These are phyloP conservation scores for Chionis minor DNA, from an alignment of 2,113 vertebrate species.

Conservation along the genomic window DNA sequence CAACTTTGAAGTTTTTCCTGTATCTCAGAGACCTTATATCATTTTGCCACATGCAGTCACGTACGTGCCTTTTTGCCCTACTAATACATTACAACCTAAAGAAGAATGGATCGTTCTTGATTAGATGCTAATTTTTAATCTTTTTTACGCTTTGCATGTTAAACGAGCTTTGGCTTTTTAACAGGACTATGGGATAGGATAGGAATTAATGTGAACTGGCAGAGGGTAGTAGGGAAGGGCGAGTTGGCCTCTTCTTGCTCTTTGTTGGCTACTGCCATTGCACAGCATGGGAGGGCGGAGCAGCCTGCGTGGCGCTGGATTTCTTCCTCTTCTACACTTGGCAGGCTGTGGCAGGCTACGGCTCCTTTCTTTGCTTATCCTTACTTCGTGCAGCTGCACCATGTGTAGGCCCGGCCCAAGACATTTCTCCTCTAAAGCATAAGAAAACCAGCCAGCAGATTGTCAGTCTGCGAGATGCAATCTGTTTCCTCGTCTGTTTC, in stretches of 20 bases:
- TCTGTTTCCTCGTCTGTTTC: slow-evolving; percentile 67
- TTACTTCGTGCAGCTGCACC: neutral
- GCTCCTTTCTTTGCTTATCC: neutral
- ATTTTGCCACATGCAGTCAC: neutral
- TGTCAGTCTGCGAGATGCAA: slow-evolving; percentile 49
- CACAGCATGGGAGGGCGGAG: slow-evolving; percentile 19
- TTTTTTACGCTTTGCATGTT: neutral
- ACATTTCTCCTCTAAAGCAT: slow-evolving; percentile 21
- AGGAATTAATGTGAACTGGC: neutral
- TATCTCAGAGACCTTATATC: neutral
- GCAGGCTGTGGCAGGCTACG: slow-evolving; percentile 35
- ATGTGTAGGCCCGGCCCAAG: slow-evolving; percentile 29
- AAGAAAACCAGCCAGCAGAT: slow-evolving; percentile 48
- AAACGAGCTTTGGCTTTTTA: neutral
- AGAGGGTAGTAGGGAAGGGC: neutral
- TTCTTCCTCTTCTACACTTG: slow-evolving; percentile 5
- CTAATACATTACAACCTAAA: neutral
- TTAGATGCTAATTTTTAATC: neutral
- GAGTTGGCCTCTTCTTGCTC: slow-evolving; percentile 2
- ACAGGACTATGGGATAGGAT: neutral
- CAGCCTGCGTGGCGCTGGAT: neutral
- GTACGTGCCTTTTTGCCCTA: neutral
- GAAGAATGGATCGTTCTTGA: neutral
- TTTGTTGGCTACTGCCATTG: slow-evolving; percentile 17
- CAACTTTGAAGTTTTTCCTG: neutral